Evolutionary conservation across 2,797 vertebrate genomes (phyloP).

Genomic region (Discoglossus pictus): DNA sequence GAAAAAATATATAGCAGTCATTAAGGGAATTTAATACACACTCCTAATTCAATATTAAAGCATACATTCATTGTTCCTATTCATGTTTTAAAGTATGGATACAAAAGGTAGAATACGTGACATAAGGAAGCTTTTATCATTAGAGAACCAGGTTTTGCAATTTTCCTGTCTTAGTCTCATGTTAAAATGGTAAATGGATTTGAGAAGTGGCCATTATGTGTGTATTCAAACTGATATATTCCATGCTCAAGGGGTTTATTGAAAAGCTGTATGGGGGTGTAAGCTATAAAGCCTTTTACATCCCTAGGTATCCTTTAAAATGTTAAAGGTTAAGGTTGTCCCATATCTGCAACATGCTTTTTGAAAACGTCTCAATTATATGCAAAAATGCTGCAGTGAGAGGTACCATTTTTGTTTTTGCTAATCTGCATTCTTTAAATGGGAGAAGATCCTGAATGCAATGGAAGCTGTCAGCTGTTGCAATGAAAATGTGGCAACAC

Average conservation of each 20-base stretch:
- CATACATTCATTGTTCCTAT: constrained; percentile 7
- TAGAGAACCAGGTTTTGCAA: not conserved
- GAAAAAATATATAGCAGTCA: not conserved
- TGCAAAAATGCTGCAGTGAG: no score
- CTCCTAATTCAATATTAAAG: not conserved
- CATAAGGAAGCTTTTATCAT: constrained; percentile 21
- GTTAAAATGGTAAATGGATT: constrained; percentile 1
- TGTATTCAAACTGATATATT: not conserved
- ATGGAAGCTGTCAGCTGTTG: no score
- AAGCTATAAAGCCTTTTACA: no score
- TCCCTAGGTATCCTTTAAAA: no score
- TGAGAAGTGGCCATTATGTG: not conserved
- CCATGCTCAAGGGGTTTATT: not conserved
- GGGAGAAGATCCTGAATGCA: no score
- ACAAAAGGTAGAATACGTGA: constrained; percentile 3
- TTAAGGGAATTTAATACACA: constrained; percentile 45
- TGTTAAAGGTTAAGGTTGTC: no score
- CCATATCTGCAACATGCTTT: no score
- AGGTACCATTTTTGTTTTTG: no score
- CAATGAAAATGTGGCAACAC: no score
- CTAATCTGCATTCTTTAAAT: no score
- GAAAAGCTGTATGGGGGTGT: no score
- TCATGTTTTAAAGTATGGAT: not conserved
- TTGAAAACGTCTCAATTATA: no score
- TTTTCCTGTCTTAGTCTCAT: constrained; percentile 5